Percentiles rank a stretch among this genome's conserved stretches.
phyloP scores from a whole-genome alignment of 2,113 vertebrate genomes.

The Chionodraco myersi region DNA sequence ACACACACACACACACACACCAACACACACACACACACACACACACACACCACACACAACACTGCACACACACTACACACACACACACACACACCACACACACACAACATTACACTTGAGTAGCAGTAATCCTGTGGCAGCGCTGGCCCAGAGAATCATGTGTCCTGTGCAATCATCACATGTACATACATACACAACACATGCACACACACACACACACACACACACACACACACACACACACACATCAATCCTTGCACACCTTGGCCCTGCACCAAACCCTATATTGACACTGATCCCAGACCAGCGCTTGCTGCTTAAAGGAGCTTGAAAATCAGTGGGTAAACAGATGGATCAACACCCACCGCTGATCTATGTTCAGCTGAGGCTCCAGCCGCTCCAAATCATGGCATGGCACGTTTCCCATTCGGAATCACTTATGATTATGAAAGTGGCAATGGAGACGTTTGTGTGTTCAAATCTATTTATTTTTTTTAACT shows the following conservation, averaged over 20 bases:
- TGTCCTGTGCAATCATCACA: constrained; percentile 41
- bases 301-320: constrained; percentile 42
- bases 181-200: too few relatives aligned
- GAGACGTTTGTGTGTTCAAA: constrained; percentile 32
- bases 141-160: constrained; percentile 38
- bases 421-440: constrained; percentile 28
- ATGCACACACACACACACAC: too few relatives aligned
- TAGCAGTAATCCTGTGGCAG: constrained; percentile 63
- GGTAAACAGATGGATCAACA: constrained; percentile 57
- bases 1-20: constrained; percentile 4
- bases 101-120: constrained; percentile 34
- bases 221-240: neutral
- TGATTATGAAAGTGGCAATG: constrained; percentile 11
- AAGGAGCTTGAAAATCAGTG: constrained; percentile 41
- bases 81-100: constrained; percentile 2
- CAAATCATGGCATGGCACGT: constrained; percentile 2
- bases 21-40: neutral
- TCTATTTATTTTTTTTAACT: constrained; percentile 2
- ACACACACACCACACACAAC: neutral
- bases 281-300: constrained; percentile 59
- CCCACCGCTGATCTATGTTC: constrained; percentile 46
- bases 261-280: constrained; percentile 53
- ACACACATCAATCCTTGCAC: constrained; percentile 46
- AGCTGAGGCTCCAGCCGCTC: constrained; percentile 22
- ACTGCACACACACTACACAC: constrained; percentile 2